Conservation (phyloP, 2,797 vertebrate genomes). For the Hoplostethus atlanticus region DNA sequence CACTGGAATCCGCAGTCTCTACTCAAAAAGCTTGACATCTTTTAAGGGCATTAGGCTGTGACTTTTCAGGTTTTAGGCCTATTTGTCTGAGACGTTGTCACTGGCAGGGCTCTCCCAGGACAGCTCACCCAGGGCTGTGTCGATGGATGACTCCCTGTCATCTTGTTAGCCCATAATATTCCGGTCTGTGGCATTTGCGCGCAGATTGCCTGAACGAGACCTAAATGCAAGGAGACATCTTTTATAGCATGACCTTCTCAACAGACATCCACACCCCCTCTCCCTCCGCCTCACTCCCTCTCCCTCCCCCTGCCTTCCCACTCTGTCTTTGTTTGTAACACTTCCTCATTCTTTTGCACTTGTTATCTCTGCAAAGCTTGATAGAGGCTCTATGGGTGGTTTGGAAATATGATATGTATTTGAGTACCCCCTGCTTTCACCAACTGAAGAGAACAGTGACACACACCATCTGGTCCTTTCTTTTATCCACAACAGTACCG, state of each 20-base stretch:
- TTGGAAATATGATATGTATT: constrained; percentile 20
- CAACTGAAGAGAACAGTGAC: constrained; percentile 10
- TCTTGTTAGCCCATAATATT: constrained; percentile 43
- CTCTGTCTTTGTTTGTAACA: constrained; percentile 38
- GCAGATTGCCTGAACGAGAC: constrained; percentile 41
- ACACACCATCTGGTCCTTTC: neutral
- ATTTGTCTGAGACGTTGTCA: constrained; percentile 22
- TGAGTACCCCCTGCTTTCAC: constrained; percentile 2
- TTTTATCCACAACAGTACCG: neutral
- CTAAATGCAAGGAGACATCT: constrained; percentile 72
- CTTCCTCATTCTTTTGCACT: constrained; percentile 16
- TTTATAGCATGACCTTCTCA: constrained; percentile 75
- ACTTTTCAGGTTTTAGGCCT: constrained; percentile 10
- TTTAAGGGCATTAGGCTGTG: neutral
- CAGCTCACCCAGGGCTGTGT: constrained; percentile 27
- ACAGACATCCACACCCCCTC: constrained; percentile 32
- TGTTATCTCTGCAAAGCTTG: neutral
- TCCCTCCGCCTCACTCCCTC: constrained; percentile 6
- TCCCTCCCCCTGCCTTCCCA: constrained; percentile 20
- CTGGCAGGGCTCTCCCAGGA: constrained; percentile 4
- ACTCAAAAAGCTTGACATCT: neutral
- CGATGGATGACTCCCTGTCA: constrained; percentile 47
- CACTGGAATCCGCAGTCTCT: neutral
- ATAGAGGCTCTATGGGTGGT: constrained; percentile 4
- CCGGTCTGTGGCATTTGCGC: constrained; percentile 58